Base-by-base conservation (phyloP, 2,888 invertebrate species). In the Tinea trinotella region DNA sequence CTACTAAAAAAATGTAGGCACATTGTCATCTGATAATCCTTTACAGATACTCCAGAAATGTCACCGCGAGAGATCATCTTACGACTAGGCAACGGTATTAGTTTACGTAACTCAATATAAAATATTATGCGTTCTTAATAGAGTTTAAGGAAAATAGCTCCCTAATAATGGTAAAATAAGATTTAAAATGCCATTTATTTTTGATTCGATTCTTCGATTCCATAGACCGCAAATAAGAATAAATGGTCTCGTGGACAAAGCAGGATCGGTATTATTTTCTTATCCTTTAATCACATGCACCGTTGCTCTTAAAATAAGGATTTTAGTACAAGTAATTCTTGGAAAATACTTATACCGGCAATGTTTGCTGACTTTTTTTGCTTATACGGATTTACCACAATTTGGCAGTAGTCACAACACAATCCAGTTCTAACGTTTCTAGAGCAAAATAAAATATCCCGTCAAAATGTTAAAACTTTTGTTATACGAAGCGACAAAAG, bases 221-320 rank as follows among this genome's bases (percentile, higher is more conserved):
- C 83, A 67, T 79, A 82, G 74, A 80, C 84, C 82, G 68, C 83
- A 80, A 70, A 75, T 71, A 75, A 76, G 80, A 74, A 77, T 75
- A 74, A 65, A 61, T 61, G 68, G 34, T 17, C 4, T 7, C 34
- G 49, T 59, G 70, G 71, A 77, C 76, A 81, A 80, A 75, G 76
- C 65, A 66, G 64, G 70, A 68, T 70, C 78, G 74, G 83, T 83
- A 81, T 79, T 80, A 81, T 79, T 80, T 76, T 84, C 73, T 76
- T 76, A 82, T 84, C 83, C 83, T 77, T 78, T 84, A 84, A 85
- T 85, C 82, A 84, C 81, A 85, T 85, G 84, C 84, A 75, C 77
- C 74, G 81, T 64, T 85, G 82, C 76, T 68, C 73, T 70, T 70
- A 73, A 79, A 83, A 80, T 80, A 81, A 72, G 72, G 80, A 81